phyloP scores from a whole-genome alignment of 2,113 vertebrate genomes.

The Zosterops hypoxanthus region DNA sequence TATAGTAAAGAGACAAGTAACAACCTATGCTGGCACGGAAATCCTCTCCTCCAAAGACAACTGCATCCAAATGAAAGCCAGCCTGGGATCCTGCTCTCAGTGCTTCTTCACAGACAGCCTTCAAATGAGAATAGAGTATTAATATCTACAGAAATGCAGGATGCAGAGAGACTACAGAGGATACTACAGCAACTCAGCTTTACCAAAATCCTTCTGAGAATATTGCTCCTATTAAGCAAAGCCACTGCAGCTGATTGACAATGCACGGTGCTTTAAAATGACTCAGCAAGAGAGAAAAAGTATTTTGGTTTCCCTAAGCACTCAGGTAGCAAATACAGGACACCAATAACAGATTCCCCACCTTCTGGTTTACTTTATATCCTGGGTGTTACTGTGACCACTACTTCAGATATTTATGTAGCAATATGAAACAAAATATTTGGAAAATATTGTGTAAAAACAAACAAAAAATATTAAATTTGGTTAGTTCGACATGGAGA shows the following conservation, averaged over 20 bases:
- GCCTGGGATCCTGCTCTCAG: conserved; percentile 73
- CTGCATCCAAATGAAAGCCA: conserved; percentile 90
- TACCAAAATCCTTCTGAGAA: neutral
- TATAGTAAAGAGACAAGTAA: neutral
- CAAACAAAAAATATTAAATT: neutral
- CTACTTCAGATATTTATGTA: neutral
- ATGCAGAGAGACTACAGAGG: neutral
- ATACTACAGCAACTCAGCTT: neutral
- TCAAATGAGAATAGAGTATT: conserved; percentile 57
- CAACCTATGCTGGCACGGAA: conserved; percentile 99
- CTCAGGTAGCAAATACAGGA: neutral
- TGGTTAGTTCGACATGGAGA: neutral
- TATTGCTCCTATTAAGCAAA: neutral
- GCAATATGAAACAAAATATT: neutral
- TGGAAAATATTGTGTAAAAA: neutral
- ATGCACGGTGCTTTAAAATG: neutral
- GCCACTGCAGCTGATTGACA: neutral
- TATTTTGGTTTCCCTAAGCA: neutral
- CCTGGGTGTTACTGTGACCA: neutral
- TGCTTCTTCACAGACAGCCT: conserved; percentile 91
- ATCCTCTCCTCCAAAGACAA: conserved; percentile 97
- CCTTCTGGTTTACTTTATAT: neutral
- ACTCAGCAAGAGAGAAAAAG: neutral
- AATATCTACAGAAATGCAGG: neutral
- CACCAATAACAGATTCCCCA: neutral